Evolutionary conservation across 2,888 invertebrate genomes (phyloP).

Genomic region (Erannis defoliaria): DNA sequence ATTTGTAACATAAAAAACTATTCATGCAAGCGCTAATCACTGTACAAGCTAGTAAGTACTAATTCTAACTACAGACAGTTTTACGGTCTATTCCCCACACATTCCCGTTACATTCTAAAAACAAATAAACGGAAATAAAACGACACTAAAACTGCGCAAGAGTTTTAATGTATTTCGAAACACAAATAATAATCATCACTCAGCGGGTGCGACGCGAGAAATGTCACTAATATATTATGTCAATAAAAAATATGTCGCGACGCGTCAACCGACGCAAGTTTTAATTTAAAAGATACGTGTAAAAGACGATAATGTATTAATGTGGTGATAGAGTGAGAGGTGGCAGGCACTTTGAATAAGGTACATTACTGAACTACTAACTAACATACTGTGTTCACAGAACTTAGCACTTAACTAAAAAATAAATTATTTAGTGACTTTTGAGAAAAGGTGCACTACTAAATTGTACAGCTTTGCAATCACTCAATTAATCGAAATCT

Average conservation of each 20-base stretch:
- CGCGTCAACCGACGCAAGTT: conserved; percentile 31
- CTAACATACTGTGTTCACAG: no score
- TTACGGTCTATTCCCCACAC: conserved; percentile 23
- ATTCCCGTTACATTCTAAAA: conserved; percentile 27
- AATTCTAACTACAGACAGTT: conserved; percentile 10
- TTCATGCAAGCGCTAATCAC: not conserved
- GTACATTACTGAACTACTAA: not conserved
- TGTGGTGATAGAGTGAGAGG: conserved; percentile 19
- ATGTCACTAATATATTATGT: conserved; percentile 44
- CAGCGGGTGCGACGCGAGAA: conserved; percentile 39
- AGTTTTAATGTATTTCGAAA: conserved; percentile 43
- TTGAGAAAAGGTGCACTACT: no score
- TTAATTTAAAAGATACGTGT: conserved; percentile 34
- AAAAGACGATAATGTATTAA: conserved; percentile 30
- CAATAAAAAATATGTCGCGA: conserved; percentile 46
- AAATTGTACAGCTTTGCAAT: no score
- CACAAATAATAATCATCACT: conserved; percentile 52
- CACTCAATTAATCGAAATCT: no score
- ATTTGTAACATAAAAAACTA: not conserved
- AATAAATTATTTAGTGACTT: no score
- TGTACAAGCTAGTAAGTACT: not conserved
- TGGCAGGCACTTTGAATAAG: not conserved
- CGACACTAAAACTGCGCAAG: conserved; percentile 30
- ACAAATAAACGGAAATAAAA: conserved; percentile 38
- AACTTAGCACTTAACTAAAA: not conserved